Base-by-base conservation (phyloP, 2,113 vertebrate species). In the Trichomycterus rosablanca region DNA sequence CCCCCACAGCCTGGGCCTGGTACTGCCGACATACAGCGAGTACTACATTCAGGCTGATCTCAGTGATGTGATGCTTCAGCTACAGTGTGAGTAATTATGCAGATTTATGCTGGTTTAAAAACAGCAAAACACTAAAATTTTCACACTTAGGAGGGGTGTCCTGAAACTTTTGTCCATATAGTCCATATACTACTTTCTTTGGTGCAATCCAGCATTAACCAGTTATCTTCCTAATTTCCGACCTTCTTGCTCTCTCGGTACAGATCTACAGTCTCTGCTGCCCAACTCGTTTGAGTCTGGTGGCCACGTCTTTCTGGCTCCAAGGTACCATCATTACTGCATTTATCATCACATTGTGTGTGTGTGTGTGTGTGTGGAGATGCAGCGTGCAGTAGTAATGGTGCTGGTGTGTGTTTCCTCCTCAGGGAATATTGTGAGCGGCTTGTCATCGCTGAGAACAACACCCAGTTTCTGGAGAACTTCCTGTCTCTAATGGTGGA, bases 211-310 rank as follows among this genome's bases (percentile, higher is more conserved):
- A n/a, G n/a, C n/a, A n/a, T n/a, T n/a, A n/a, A n/a, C n/a, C n/a
- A n/a, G n/a, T n/a, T n/a, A n/a, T n/a, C n/a, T n/a, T n/a, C n/a
- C n/a, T n/a, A n/a, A n/a, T n/a, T n/a, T 60, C 1, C 42, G 6
- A 16, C 19, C 12, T 1, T 18, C 18, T 22, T 2, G 10, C 30
- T 88, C 79, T 90, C 71, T 88, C 75, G 85, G 86, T 76, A 11
- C 87, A 98, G 95, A 98, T 89, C 92, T 98, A 90, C 95, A 98
- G 89, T 97, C 90, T 68, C 81, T 98, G 89, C 87, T 97, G 78
- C 95, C 94, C 73, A 92, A 89, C 89, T 94, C 87, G 69, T 97
- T 96, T 88, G 96, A 98, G 77, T 91, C 93, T 71, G 90, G 92
- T 63, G 96, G 95, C 79, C 96, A 97, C 55, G 93, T 98, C 74